Evolutionary conservation across 2,113 vertebrate genomes (phyloP), one percentile per base, ranked within the genome.

Genomic region (Tetraodon nigroviridis): DNA sequence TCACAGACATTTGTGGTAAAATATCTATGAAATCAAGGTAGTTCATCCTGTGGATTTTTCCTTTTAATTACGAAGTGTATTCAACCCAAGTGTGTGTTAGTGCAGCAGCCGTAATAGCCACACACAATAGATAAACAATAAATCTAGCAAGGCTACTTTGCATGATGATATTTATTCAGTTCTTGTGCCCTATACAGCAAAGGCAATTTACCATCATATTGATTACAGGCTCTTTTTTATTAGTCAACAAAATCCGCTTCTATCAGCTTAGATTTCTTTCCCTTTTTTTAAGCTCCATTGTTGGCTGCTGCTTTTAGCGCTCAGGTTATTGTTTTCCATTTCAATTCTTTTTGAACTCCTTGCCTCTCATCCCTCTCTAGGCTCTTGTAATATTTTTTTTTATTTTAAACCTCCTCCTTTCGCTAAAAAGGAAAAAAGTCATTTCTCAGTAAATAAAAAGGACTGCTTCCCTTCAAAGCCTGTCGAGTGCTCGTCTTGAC

Each of bases 401-500:
- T 60, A 57, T 56, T 57, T 56, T 69, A 52, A 65, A 40, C 18
- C 6, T 37, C 42, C 55, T 41, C 51, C 44, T 17, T 16, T 59
- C 29, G 27, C 73, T 70, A 75, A 67, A 51, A 37, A 12, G 71
- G 75, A 67, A 51, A 37, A 12, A 37, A 73, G 73, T n/a, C 63
- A 48, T 63, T 75, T 74, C 62, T 65, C 65, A 48, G 66, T 78
- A 75, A 85, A 78, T 80, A 83, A 84, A 85, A 77, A 84, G 61
- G 81, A 64, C 81, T 76, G 79, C 76, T 70, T 85, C 59, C 69
- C 77, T 81, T 83, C 77, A 79, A 83, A 77, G 71, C 75, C 72
- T 78, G 73, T 77, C 69, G 75, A 77, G 69, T 65, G 70, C 64
- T 60, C 73, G 74, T 76, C 79, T 87, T 79, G 82, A 86, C 79